These are phyloP conservation scores for Eurosta solidaginis DNA, from an alignment of 1,140 invertebrate species.

Conservation along the genomic window DNA sequence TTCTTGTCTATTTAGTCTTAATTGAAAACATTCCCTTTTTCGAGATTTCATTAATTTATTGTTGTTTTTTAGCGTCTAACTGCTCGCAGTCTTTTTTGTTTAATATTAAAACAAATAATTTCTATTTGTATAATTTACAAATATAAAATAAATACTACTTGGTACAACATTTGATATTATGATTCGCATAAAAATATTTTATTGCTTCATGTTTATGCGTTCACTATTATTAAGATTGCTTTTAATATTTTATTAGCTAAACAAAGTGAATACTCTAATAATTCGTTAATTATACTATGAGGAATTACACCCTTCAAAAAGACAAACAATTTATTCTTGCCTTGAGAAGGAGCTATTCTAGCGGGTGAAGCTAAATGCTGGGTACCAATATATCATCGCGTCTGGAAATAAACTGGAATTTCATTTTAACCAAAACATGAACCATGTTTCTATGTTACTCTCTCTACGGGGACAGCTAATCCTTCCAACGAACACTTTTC, in stretches of 20 bases:
- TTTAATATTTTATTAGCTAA: not conserved
- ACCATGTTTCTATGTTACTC: no score
- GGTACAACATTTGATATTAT: slow-evolving; percentile 37
- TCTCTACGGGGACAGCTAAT: no score
- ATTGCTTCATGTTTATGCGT: slow-evolving; percentile 40
- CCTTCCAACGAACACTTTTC: no score
- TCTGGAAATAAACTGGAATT: no score
- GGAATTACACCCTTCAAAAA: no score
- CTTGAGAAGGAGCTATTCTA: no score
- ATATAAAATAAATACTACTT: not conserved
- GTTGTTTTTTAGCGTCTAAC: slow-evolving; percentile 55
- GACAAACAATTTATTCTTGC: no score
- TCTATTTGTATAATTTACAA: slow-evolving; percentile 37
- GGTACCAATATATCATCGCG: no score
- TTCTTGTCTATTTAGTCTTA: no score
- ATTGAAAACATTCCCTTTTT: not conserved
- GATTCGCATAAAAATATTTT: slow-evolving; percentile 43
- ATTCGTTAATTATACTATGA: not conserved
- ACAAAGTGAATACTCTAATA: not conserved
- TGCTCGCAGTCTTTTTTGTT: slow-evolving; percentile 57
- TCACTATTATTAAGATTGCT: slow-evolving; percentile 7
- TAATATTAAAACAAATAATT: slow-evolving; percentile 43
- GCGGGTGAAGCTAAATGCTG: no score
- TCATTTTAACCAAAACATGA: no score
- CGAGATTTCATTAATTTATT: not conserved